phyloP scores from a whole-genome alignment of 2,797 vertebrate species.

The Spheniscus humboldti region DNA sequence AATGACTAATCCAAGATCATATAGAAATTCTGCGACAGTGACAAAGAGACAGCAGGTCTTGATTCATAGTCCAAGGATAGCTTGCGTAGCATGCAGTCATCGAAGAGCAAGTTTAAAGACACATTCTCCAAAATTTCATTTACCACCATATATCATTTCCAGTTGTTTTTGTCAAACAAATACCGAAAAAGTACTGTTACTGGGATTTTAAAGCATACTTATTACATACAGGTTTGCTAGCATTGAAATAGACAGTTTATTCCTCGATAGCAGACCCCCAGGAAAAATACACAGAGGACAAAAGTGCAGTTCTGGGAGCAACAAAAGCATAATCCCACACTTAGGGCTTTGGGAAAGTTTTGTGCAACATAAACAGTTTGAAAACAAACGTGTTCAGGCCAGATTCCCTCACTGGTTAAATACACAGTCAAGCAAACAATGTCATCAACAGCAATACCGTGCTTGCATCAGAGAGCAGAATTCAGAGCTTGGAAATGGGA shows the following conservation, averaged over 20 bases:
- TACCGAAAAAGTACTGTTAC: neutral
- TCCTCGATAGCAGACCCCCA: neutral
- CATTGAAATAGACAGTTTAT: neutral
- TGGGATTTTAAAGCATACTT: neutral
- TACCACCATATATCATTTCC: neutral
- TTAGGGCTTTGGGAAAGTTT: neutral
- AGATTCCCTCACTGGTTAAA: neutral
- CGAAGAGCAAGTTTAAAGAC: neutral
- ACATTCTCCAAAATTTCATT: neutral
- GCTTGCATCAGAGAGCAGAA: neutral
- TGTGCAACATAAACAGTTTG: neutral
- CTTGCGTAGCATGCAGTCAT: neutral
- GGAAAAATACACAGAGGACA: neutral
- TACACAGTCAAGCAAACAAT: neutral
- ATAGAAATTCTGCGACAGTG: neutral
- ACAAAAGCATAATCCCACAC: neutral
- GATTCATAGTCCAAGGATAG: neutral
- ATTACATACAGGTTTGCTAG: neutral
- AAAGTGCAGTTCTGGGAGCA: neutral
- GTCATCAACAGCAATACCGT: neutral
- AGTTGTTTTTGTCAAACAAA: neutral
- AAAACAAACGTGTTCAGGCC: neutral
- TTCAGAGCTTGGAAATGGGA: neutral
- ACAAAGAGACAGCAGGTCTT: neutral
- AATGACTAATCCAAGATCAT: neutral